These are phyloP conservation scores for Odiellus spinosus DNA, from an alignment of 2,888 invertebrate genomes.

Conservation along the genomic window DNA sequence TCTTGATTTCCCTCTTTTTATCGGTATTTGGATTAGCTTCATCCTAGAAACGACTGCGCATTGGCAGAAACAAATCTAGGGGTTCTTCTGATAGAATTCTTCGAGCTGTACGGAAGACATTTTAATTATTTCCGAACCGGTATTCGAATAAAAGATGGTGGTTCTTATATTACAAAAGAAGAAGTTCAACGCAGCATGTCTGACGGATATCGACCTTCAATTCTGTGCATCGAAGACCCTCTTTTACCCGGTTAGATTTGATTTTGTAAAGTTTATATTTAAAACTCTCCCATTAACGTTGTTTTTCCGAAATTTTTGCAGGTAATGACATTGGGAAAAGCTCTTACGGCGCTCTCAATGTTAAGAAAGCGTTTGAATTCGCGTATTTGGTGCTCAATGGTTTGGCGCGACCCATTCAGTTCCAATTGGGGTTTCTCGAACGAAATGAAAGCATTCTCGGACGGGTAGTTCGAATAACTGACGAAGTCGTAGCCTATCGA, in stretches of 20 bases:
- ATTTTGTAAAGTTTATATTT: not conserved
- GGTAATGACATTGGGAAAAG: conserved; percentile 96
- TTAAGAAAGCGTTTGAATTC: conserved; percentile 88
- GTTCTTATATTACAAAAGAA: conserved; percentile 83
- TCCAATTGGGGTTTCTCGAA: not conserved
- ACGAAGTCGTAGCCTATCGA: conserved; percentile 67
- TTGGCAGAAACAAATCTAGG: conserved; percentile 57
- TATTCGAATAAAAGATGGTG: conserved; percentile 82
- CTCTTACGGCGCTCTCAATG: conserved; percentile 81
- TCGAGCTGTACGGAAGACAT: conserved; percentile 89
- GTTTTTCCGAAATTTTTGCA: conserved; percentile 22
- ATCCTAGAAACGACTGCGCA: conserved; percentile 61
- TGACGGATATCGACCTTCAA: conserved; percentile 74
- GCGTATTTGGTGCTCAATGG: conserved; percentile 44
- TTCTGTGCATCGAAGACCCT: conserved; percentile 95
- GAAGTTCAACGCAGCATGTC: conserved; percentile 76
- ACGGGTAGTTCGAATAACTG: conserved; percentile 78
- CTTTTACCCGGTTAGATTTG: conserved; percentile 52
- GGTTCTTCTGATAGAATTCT: conserved; percentile 86
- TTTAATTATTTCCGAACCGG: conserved; percentile 46
- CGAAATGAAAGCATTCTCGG: conserved; percentile 52
- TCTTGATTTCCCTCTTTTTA: no score
- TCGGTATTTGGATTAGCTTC: conserved; percentile 61
- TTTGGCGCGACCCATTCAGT: not conserved
- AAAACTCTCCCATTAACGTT: no score